A percentile compares a stretch with the other conserved stretches of the same genome.
These are phyloP conservation scores for Macropus fuliginosus DNA, from an alignment of 2,797 vertebrate species.

Conservation along the genomic window DNA sequence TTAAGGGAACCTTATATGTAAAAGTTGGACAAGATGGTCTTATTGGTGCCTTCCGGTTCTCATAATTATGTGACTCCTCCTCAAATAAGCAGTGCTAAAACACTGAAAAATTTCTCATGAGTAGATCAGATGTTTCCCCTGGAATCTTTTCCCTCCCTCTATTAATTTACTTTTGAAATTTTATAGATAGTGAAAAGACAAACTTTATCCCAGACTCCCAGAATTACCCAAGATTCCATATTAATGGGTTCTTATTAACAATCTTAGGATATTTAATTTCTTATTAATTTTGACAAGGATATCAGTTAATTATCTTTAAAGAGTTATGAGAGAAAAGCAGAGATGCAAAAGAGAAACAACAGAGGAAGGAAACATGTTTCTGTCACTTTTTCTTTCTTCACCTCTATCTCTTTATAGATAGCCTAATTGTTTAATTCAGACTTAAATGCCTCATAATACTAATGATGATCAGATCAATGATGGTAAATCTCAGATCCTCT, in stretches of 20 bases:
- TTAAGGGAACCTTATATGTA: neutral
- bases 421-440: slow-evolving; percentile 50
- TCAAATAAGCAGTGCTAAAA: slow-evolving; percentile 4
- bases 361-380: slow-evolving; percentile 12
- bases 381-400: slow-evolving; percentile 1
- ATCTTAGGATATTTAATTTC: neutral
- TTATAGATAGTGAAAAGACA: slow-evolving; percentile 36
- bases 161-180: slow-evolving; percentile 70
- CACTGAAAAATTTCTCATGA: slow-evolving; percentile 38
- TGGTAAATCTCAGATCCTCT: neutral
- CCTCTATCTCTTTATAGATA: neutral
- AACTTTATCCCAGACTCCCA: slow-evolving; percentile 49
- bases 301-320: slow-evolving; percentile 30
- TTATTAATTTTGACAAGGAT: slow-evolving; percentile 54
- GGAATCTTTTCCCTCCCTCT: slow-evolving; percentile 56
- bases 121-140: slow-evolving; percentile 34
- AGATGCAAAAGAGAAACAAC: neutral
- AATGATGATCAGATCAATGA: neutral
- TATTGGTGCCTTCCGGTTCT: neutral
- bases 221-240: slow-evolving; percentile 63
- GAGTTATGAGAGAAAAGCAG: neutral
- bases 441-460: slow-evolving; percentile 3
- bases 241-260: slow-evolving; percentile 67
- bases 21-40: neutral
- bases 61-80: neutral